Evolutionary conservation across 2,888 invertebrate genomes (phyloP), one percentile per base, ranked within the genome.

Genomic region (Ernsta delagoae): DNA sequence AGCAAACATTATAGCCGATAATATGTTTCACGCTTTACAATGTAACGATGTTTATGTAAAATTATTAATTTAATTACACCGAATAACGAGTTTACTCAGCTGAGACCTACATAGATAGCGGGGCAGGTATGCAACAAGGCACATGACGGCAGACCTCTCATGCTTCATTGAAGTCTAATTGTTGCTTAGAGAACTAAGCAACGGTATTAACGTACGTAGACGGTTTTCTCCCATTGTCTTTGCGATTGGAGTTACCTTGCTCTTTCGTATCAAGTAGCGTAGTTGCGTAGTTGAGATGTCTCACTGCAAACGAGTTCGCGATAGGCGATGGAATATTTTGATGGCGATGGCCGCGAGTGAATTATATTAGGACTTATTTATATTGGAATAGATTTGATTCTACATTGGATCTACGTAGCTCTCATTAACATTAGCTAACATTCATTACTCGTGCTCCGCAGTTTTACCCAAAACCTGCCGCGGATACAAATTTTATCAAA

Each of bases 61-160:
- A 62, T 50, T 62, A 12, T 61, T 1, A 50, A 65, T 24, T 50
- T 59, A 63, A 53, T 63, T 53, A 65, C 12, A 66, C 59, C 48
- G 65, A 53, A 59, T 59, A 65, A 65, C 56, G n/a, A 56, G 75
- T 83, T 82, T 79, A 75, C 73, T 80, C 84, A 84, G 78, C 77
- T 85, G 83, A 80, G 77, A 79, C 79, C 83, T 79, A 80, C 78
- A 75, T 84, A 74, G 69, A 72, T 61, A 66, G 63, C 53, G 60
- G 39, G 59, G 62, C 66, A 60, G 66, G 53, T 53, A 53, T 59
- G 66, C 66, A 53, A 53, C 50, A 48, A 48, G 57, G 65, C 41
- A 57, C 50, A 60, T 24, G 48, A 16, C 5, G 16, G 11, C 9
- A 7, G 16, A 16, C 45, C 9, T 5, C 48, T 48, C 50, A 50